A percentile compares a stretch with the other conserved stretches of the same genome.
Conservation (phyloP, 2,113 vertebrate species). For the Xiphias gladius region DNA sequence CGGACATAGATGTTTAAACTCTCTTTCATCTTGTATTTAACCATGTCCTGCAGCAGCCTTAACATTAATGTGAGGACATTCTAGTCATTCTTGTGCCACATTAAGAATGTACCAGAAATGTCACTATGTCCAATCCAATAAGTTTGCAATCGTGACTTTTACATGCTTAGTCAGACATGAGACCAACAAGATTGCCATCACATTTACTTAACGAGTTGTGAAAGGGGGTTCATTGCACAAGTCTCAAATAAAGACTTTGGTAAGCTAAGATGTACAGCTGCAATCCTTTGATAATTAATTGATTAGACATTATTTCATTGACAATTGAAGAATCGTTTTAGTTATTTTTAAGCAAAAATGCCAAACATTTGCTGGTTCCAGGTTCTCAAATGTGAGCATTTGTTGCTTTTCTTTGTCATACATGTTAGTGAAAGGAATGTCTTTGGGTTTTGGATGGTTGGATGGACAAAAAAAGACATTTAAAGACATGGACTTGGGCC, state of each 20-base stretch:
- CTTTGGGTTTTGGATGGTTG: neutral
- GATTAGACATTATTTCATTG: neutral
- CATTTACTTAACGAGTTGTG: neutral
- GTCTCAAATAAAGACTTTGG: neutral
- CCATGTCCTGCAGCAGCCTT: neutral
- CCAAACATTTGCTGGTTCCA: neutral
- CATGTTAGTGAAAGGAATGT: neutral
- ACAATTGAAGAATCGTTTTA: neutral
- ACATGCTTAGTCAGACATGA: neutral
- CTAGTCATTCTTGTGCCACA: neutral
- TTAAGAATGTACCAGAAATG: neutral
- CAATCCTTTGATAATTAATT: neutral
- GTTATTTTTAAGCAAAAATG: no score
- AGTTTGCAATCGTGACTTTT: neutral
- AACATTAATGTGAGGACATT: neutral
- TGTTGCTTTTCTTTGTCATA: neutral
- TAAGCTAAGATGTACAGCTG: neutral
- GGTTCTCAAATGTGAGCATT: neutral
- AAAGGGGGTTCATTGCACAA: neutral
- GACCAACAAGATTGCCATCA: neutral
- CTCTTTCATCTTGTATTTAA: neutral
- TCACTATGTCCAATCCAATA: neutral
- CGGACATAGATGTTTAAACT: neutral
- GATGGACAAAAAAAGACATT: neutral
- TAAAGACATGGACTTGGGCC: neutral